A percentile compares a stretch with the other conserved stretches of the same genome.
Evolutionary conservation across 2,113 vertebrate species (phyloP).

Genomic region (Lagopus leucura): DNA sequence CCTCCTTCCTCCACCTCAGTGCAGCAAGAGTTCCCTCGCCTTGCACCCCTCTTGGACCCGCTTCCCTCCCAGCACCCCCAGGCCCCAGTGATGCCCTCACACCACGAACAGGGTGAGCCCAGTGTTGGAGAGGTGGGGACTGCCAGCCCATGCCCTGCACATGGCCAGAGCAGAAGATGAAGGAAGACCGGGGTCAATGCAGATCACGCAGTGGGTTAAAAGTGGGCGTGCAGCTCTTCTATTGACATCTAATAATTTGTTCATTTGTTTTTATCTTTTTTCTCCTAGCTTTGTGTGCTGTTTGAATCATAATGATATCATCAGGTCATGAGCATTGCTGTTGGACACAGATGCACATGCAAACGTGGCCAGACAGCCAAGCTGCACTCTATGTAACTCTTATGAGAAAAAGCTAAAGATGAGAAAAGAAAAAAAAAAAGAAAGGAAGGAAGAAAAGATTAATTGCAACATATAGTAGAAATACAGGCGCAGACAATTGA

Average conservation of each 20-base stretch:
- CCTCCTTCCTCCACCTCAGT: background rate
- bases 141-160: background rate
- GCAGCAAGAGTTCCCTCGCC: background rate
- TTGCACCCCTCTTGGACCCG: accelerated
- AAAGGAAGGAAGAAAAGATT: background rate
- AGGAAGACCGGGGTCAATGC: no score
- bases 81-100: background rate
- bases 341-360: background rate
- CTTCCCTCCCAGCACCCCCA: background rate
- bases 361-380: background rate
- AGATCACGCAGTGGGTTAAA: background rate
- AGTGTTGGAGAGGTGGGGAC: background rate
- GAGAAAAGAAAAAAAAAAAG: background rate
- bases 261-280: background rate
- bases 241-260: background rate
- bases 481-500: background rate
- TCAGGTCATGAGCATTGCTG: background rate
- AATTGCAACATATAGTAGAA: background rate
- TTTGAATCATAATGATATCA: background rate
- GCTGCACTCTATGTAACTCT: background rate
- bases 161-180: background rate
- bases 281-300: background rate
- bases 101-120: background rate
- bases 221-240: background rate
- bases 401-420: background rate